Conservation (phyloP, 2,797 vertebrate species). For the Lerista edwardsae region DNA sequence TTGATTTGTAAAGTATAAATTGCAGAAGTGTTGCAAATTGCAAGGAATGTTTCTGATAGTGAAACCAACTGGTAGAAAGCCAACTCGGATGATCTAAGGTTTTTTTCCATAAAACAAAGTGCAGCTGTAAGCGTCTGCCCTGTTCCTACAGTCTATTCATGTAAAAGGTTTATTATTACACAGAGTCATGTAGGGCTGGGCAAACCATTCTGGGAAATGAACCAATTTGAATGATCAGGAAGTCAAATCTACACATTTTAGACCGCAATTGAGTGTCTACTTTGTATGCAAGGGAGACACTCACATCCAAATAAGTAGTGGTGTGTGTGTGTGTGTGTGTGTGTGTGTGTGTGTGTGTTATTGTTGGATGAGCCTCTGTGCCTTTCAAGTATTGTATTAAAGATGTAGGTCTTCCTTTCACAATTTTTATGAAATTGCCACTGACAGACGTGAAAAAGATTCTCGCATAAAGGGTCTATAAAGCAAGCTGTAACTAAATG, state of each 20-base stretch:
- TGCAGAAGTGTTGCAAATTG: fast-evolving
- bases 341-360: too few species aligned
- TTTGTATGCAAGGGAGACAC: not conserved
- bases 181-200: not conserved
- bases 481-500: too few species aligned
- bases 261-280: not conserved
- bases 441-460: too few species aligned
- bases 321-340: too few species aligned
- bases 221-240: not conserved
- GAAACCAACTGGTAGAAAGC: constrained; percentile 36
- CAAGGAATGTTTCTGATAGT: constrained; percentile 27
- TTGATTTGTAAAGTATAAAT: fast-evolving
- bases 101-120: not conserved
- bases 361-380: too few species aligned
- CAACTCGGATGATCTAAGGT: constrained; percentile 18
- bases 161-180: not conserved
- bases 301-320: not conserved
- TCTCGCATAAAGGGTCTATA: too few species aligned
- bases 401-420: not conserved
- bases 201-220: not conserved
- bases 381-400: too few species aligned
- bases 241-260: not conserved
- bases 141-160: not conserved
- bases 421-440: too few species aligned
- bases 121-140: not conserved